Conservation (phyloP, 2,113 vertebrate species). For the Mormyrus iriodes region DNA sequence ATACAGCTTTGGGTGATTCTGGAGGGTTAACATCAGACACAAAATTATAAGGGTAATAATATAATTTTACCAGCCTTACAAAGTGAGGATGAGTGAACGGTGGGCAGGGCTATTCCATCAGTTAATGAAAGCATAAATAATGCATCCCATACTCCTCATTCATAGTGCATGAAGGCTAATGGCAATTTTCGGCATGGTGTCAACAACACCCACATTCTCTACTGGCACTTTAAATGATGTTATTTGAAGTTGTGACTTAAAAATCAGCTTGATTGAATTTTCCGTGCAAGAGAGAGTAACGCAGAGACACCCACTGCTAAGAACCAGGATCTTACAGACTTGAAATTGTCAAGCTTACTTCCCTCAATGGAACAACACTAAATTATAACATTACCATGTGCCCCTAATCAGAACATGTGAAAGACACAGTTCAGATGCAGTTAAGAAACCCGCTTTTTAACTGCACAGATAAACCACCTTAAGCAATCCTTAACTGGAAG, state of each 20-base stretch:
- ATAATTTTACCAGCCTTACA: background rate
- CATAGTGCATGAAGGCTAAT: constrained; percentile 12
- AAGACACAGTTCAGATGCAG: background rate
- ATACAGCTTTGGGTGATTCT: background rate
- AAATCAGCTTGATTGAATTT: background rate
- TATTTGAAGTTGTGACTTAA: background rate
- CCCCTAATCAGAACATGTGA: background rate
- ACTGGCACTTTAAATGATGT: background rate
- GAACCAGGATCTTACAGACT: background rate
- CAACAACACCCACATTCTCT: background rate
- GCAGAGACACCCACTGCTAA: background rate
- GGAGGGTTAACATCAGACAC: background rate
- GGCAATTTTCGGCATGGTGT: background rate
- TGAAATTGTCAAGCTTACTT: background rate
- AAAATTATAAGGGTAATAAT: background rate
- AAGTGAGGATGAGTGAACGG: constrained; percentile 7
- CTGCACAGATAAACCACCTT: background rate
- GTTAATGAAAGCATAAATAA: constrained; percentile 9
- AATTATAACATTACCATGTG: background rate
- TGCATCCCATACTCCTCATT: background rate
- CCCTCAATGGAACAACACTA: background rate
- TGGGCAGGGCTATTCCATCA: background rate
- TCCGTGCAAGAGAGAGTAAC: background rate
- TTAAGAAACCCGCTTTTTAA: background rate
- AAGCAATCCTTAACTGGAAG: background rate